Conservation (phyloP, 1,140 invertebrate genomes). For the Bombus cullumanus region DNA sequence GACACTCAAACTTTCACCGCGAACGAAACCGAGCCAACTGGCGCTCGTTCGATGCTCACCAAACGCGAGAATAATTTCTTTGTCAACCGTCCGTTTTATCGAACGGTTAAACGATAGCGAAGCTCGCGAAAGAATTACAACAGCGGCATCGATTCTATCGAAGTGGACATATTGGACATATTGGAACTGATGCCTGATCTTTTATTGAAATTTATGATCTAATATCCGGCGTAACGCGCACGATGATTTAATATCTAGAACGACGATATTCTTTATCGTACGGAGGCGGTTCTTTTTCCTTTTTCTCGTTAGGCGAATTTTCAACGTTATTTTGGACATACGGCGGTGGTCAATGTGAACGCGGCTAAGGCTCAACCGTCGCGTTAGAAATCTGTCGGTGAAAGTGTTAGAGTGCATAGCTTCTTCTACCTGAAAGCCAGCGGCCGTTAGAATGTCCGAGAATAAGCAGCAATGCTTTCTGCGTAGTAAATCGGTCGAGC, state of each 20-base stretch:
- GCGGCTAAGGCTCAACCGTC: conserved; percentile 51
- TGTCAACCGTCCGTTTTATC: conserved; percentile 4
- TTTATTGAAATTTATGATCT: no score
- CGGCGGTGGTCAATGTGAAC: conserved; percentile 28
- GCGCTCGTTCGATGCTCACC: conserved; percentile 11
- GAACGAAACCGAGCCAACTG: conserved; percentile 51
- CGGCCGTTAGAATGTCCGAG: conserved; percentile 54
- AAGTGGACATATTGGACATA: not conserved
- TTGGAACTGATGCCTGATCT: no score
- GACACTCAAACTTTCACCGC: conserved; percentile 79
- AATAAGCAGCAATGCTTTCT: conserved; percentile 45
- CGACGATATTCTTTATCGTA: no score
- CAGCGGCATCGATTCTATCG: not conserved
- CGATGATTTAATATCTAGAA: no score
- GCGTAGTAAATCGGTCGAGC: conserved; percentile 11
- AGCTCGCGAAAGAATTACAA: not conserved
- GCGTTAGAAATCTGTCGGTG: conserved; percentile 78
- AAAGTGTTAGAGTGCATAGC: conserved; percentile 75
- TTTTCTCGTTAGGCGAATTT: no score
- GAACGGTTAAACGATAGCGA: not conserved
- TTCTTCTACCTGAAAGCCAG: conserved; percentile 36
- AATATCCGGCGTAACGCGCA: no score
- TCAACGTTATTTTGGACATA: not conserved
- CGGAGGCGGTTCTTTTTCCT: no score
- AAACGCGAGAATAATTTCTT: conserved; percentile 29